phyloP scores from a whole-genome alignment of 92 coral and sea anemone genomes.

The Virgularia gustaviana region DNA sequence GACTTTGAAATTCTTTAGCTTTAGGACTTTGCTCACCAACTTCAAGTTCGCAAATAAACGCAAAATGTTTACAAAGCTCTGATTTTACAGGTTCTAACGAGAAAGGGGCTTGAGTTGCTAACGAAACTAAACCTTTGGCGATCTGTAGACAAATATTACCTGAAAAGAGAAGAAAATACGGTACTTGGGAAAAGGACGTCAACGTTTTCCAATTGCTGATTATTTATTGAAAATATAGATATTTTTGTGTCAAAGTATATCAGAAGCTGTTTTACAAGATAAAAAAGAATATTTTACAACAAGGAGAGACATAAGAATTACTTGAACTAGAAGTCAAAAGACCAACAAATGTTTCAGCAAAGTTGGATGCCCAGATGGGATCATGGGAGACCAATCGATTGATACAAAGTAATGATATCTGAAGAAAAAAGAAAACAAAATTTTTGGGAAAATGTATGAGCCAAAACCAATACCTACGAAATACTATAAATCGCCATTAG shows the following conservation, averaged over 20 bases:
- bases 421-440: neutral
- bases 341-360: conserved; percentile 30
- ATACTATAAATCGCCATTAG: too few species aligned
- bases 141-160: conserved; percentile 74
- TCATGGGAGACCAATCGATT: conserved; percentile 34
- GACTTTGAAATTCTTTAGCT: conserved; percentile 35
- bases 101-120: conserved; percentile 87
- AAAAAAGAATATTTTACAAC: too few species aligned
- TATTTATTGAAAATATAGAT: neutral
- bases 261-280: too few species aligned
- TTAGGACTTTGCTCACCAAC: conserved; percentile 20
- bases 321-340: conserved; percentile 32
- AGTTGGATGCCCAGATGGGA: conserved; percentile 23
- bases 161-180: conserved; percentile 26
- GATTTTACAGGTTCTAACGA: conserved; percentile 60
- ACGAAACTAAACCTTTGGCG: conserved; percentile 81
- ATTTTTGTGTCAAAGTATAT: too few species aligned
- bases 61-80: conserved; percentile 64
- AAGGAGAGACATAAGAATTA: too few species aligned
- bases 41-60: conserved; percentile 31
- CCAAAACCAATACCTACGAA: too few species aligned
- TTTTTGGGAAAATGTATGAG: too few species aligned
- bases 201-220: neutral
- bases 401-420: conserved; percentile 25
- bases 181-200: neutral